Evolutionary conservation across 2,888 invertebrate species (phyloP).

Genomic region (Drosophila nr. medialis): DNA sequence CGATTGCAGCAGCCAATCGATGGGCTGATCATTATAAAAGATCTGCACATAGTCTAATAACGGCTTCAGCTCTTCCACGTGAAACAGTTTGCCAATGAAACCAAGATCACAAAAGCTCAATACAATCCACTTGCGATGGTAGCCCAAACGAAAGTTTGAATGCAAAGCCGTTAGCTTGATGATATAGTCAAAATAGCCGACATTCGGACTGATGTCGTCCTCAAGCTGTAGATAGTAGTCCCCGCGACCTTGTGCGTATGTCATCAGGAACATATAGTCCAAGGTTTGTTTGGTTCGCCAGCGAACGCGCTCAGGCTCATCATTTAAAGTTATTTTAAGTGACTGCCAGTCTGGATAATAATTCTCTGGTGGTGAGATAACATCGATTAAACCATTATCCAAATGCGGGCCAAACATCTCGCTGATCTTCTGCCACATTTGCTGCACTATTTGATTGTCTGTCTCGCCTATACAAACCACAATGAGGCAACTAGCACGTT

Average conservation of each 20-base stretch:
- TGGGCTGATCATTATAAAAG: slow-evolving; percentile 57
- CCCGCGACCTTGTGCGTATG: slow-evolving; percentile 49
- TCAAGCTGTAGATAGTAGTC: slow-evolving; percentile 60
- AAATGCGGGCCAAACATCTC: slow-evolving; percentile 17
- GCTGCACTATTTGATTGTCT: not conserved
- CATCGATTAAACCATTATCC: slow-evolving; percentile 54
- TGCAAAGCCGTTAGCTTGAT: slow-evolving; percentile 31
- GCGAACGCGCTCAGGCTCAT: slow-evolving; percentile 19
- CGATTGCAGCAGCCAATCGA: slow-evolving; percentile 60
- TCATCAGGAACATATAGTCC: slow-evolving; percentile 62
- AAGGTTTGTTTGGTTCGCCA: slow-evolving; percentile 63
- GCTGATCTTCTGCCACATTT: slow-evolving; percentile 15
- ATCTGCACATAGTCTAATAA: slow-evolving; percentile 42
- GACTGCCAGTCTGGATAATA: slow-evolving; percentile 54
- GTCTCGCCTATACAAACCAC: slow-evolving; percentile 58
- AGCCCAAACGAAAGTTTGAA: slow-evolving; percentile 34
- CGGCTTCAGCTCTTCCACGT: slow-evolving; percentile 17
- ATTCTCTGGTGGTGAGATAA: slow-evolving; percentile 47
- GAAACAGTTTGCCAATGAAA: slow-evolving; percentile 60
- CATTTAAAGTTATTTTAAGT: slow-evolving; percentile 29
- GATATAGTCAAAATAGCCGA: slow-evolving; percentile 45
- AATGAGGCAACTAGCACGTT: slow-evolving; percentile 36
- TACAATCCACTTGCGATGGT: slow-evolving; percentile 42
- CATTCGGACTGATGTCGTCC: slow-evolving; percentile 42
- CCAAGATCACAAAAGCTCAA: slow-evolving; percentile 56